A percentile compares a stretch with the other conserved stretches of the same genome.
These are phyloP conservation scores for Seira sanloemensis DNA, from an alignment of 2,888 invertebrate genomes.

Conservation along the genomic window DNA sequence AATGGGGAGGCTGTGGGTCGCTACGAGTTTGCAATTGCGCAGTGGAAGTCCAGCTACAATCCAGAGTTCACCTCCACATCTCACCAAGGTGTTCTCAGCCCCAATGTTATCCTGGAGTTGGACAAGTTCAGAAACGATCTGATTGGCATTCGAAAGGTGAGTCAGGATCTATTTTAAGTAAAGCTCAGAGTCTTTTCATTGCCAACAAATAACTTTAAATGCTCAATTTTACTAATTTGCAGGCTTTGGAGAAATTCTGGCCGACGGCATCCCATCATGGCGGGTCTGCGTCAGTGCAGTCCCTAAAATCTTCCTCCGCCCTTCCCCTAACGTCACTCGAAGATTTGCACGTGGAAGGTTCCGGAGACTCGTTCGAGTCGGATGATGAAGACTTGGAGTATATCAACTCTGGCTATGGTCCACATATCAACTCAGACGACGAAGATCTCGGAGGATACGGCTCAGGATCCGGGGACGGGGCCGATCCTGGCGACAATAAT, in stretches of 20 bases:
- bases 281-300: neutral
- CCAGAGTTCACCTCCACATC: slow-evolving; percentile 24
- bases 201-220: no score
- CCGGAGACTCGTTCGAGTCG: slow-evolving; percentile 26
- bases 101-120: slow-evolving; percentile 18
- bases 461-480: slow-evolving; percentile 8
- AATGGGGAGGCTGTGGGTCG: slow-evolving; percentile 25
- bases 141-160: slow-evolving; percentile 27
- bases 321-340: slow-evolving; percentile 24
- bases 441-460: slow-evolving; percentile 14
- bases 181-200: neutral
- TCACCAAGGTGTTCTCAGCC: neutral
- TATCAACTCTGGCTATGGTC: slow-evolving; percentile 17
- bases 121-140: slow-evolving; percentile 39
- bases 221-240: neutral
- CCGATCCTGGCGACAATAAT: neutral
- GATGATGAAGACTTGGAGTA: slow-evolving; percentile 40
- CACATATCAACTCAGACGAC: slow-evolving; percentile 1
- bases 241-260: slow-evolving; percentile 55
- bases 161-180: neutral
- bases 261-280: slow-evolving; percentile 27
- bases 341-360: slow-evolving; percentile 22
- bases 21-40: slow-evolving; percentile 17
- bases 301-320: neutral
- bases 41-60: slow-evolving; percentile 21